Base-by-base conservation (phyloP, 1,140 invertebrate genomes). In the Bombus waltoni region DNA sequence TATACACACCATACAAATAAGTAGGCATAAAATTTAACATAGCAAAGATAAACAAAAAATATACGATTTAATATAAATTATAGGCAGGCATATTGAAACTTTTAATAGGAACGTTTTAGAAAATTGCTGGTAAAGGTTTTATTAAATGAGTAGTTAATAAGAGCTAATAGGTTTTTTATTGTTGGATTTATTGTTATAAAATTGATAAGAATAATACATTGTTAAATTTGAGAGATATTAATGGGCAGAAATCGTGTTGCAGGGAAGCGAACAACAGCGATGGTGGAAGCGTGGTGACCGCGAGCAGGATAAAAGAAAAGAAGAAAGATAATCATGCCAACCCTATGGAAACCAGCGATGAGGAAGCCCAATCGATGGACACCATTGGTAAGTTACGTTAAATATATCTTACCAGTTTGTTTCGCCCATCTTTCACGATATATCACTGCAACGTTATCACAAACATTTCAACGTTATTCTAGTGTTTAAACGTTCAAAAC, bases 341-440 rank as follows among this genome's bases (percentile, higher is more conserved):
- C 15, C 92, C 94, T 1, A 94, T 95, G 94, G 95, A 95, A 62
- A 95, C 95, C 10, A 95, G 94, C 74, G 95, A 95, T 84, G 95
- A 95, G 53, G 95, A 95, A 25, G 92, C 95, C 9, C 94, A 95
- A 71, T 83, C 91, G 1, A 91, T 92, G 42, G 95, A 95, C 62
- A 87, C 92, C 10, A 91, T 93, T 76, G 95, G 95, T 95, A 87
- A 95, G 95, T 94, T 59, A 62, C 15, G 0, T 28, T 18, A n/a
- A 74, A 47, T 1, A 38, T 47, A 83, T 83, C 9, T 42, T 32
- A 35, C 18, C 15, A 11, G 6, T 77, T 53, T 42, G 18, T 22
- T 57, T n/a, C 25, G 28, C 0, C 15, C 25, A n/a, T 8, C 18
- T 59, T 42, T 13, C 28, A 13, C 38, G 28, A 11, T 5, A 28